Evolutionary conservation across 2,888 invertebrate genomes (phyloP).

Genomic region (Azorinus chamasolen): DNA sequence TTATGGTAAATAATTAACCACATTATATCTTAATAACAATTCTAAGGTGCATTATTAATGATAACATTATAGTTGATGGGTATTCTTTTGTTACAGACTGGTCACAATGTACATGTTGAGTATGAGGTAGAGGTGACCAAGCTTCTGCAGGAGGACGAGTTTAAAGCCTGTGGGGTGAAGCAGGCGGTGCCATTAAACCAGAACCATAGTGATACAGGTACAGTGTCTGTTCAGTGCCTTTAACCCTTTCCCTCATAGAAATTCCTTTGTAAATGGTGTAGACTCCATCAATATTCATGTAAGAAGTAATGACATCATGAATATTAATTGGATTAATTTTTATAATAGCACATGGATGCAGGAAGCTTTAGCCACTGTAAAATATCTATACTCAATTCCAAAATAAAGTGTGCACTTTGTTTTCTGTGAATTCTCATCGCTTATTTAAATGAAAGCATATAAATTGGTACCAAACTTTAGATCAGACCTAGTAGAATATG

Average conservation of each 20-base stretch:
- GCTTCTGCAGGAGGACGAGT: constrained; percentile 79
- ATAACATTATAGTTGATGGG: no score
- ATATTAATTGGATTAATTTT: no score
- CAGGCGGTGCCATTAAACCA: constrained; percentile 15
- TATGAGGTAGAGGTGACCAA: constrained; percentile 85
- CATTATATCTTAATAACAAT: no score
- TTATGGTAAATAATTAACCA: no score
- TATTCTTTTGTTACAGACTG: constrained; percentile 50
- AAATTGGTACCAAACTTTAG: constrained; percentile 4
- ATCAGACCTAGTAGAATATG: neutral
- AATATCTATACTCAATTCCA: neutral
- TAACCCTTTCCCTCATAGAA: no score
- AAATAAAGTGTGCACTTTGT: neutral
- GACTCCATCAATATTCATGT: no score
- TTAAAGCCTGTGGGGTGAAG: constrained; percentile 40
- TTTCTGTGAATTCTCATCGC: neutral
- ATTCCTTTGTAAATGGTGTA: no score
- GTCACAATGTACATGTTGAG: constrained; percentile 85
- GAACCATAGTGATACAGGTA: constrained; percentile 33
- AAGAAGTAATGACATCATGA: no score
- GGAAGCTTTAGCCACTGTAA: no score
- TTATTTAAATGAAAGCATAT: neutral
- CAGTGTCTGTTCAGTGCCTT: no score
- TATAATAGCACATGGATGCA: no score
- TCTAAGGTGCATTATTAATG: no score